Percentiles rank a stretch among this genome's conserved stretches.
phyloP scores from a whole-genome alignment of 2,113 vertebrate species.

The Centropus unirufus region DNA sequence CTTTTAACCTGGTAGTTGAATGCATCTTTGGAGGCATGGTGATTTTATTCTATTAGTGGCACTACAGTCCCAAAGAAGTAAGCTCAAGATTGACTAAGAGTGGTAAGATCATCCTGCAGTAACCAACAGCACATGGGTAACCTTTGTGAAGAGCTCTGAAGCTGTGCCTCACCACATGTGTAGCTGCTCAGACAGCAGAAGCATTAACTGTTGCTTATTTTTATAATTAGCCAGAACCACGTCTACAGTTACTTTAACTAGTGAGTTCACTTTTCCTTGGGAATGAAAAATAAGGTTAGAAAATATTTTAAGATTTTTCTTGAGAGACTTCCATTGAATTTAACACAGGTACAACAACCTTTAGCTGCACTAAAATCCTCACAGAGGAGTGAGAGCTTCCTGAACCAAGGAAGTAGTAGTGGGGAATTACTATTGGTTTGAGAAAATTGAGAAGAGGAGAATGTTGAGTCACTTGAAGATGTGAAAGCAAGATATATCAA shows the following conservation, averaged over 20 bases:
- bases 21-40: not conserved
- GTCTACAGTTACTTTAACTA: not conserved
- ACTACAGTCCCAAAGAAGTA: not conserved
- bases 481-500: not conserved
- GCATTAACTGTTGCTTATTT: not conserved
- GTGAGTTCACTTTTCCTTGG: not conserved
- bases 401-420: not conserved
- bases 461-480: not conserved
- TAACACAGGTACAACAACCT: not conserved
- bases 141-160: not conserved
- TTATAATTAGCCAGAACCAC: not conserved
- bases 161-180: rapidly evolving
- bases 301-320: not conserved
- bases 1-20: not conserved
- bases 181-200: not conserved
- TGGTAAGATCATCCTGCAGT: not conserved
- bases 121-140: not conserved
- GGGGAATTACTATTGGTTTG: not conserved
- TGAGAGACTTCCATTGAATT: not conserved
- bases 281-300: not conserved
- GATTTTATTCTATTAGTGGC: not conserved
- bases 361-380: not conserved
- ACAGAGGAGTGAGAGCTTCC: not conserved
- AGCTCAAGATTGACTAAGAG: not conserved
- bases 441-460: not conserved